phyloP scores from a whole-genome alignment of 2,797 vertebrate genomes.

The Cossypha heuglini region DNA sequence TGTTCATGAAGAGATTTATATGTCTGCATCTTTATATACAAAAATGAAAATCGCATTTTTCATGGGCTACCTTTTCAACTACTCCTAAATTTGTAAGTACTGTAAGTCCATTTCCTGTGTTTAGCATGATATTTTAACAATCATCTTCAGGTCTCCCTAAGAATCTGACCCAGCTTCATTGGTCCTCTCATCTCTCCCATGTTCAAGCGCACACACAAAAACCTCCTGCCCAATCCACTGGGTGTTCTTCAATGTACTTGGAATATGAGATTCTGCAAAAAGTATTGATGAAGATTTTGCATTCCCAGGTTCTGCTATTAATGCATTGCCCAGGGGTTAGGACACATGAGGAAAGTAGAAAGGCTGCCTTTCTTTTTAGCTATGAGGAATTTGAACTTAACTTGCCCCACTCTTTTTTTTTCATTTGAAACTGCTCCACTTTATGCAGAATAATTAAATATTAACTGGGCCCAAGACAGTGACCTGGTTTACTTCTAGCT shows the following conservation, averaged over 20 bases:
- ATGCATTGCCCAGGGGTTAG: not conserved
- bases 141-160: not conserved
- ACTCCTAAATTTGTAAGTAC: not conserved
- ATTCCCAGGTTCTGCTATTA: not conserved
- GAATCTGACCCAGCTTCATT: not conserved
- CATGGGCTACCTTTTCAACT: not conserved
- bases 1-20: not conserved
- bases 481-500: not conserved
- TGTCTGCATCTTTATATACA: not conserved
- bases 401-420: rapidly evolving
- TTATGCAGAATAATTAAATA: not conserved
- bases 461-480: not conserved
- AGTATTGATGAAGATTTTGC: not conserved
- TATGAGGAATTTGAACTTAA: not conserved
- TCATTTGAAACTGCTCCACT: not conserved
- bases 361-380: not conserved
- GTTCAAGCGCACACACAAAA: not conserved
- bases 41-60: not conserved
- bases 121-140: not conserved
- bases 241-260: not conserved
- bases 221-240: not conserved
- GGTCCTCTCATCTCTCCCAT: not conserved
- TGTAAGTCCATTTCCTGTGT: not conserved
- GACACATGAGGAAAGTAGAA: not conserved
- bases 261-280: not conserved